Evolutionary conservation across 2,113 vertebrate genomes (phyloP).

Genomic region (Silurus asotus): DNA sequence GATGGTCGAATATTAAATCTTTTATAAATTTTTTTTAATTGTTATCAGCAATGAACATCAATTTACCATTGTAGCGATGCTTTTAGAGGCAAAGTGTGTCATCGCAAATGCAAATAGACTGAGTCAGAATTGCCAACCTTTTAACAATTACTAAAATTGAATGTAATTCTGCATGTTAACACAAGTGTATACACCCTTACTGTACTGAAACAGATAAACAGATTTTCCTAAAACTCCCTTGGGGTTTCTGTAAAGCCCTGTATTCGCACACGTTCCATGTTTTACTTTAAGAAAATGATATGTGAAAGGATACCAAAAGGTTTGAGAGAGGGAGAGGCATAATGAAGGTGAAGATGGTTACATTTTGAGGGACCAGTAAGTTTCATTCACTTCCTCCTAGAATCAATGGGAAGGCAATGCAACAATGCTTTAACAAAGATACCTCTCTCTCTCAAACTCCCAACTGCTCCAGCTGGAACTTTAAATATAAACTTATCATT

Average conservation of each 20-base stretch:
- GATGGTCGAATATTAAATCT: neutral
- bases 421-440: neutral
- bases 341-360: neutral
- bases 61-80: neutral
- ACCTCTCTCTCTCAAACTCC: neutral
- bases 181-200: neutral
- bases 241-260: neutral
- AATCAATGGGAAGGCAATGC: neutral
- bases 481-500: neutral
- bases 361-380: neutral
- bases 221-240: neutral
- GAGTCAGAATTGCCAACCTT: neutral
- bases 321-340: neutral
- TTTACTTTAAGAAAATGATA: neutral
- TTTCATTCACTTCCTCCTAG: neutral
- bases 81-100: neutral
- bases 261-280: neutral
- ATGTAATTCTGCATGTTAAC: neutral
- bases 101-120: neutral
- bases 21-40: no score
- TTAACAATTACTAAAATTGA: neutral
- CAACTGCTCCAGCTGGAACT: neutral
- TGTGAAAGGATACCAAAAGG: neutral
- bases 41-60: neutral
- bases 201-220: neutral